Evolutionary conservation across 2,113 vertebrate species (phyloP).

Genomic region (Heliornis fulica): DNA sequence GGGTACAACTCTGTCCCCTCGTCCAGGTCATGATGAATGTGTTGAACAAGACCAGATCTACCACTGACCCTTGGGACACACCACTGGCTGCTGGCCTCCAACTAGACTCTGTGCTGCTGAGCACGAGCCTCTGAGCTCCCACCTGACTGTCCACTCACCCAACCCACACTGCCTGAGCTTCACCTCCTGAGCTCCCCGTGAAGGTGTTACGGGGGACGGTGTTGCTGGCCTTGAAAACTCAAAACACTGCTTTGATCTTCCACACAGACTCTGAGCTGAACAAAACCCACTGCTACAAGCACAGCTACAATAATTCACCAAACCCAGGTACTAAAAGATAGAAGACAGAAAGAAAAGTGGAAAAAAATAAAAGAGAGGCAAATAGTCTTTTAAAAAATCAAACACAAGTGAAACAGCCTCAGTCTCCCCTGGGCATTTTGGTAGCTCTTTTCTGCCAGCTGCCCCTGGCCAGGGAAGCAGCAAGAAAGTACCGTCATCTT

Average conservation of each 20-base stretch:
- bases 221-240: background rate
- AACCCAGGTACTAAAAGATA: background rate
- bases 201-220: too few species aligned
- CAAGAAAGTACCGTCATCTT: background rate
- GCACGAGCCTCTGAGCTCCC: too few species aligned
- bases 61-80: too few species aligned
- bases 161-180: too few species aligned
- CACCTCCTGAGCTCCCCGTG: too few species aligned
- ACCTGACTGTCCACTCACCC: too few species aligned
- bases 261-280: background rate
- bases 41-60: too few species aligned
- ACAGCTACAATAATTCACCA: background rate
- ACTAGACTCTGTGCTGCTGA: too few species aligned
- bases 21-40: too few species aligned
- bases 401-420: background rate
- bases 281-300: background rate
- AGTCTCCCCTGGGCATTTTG: accelerated
- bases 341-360: background rate
- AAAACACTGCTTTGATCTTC: background rate
- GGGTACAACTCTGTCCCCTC: too few species aligned
- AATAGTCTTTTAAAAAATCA: background rate
- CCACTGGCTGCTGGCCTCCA: too few species aligned
- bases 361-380: accelerated
- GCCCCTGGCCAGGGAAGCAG: background rate
- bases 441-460: background rate